Conservation (phyloP, 2,113 vertebrate genomes). For the Lethenteron camtschaticum region DNA sequence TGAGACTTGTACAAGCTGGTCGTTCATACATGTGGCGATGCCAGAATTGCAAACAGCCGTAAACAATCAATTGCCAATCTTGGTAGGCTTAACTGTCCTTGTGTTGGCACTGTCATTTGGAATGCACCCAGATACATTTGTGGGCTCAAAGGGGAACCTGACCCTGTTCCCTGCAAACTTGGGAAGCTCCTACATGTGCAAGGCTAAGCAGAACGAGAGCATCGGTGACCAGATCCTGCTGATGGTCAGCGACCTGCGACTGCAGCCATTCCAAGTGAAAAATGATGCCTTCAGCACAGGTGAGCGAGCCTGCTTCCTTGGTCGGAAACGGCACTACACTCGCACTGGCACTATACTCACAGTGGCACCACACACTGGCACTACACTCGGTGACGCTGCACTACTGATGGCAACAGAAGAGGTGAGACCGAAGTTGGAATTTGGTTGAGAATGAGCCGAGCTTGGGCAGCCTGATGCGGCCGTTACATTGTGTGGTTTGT, state of each 20-base stretch:
- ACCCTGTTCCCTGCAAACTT: slow-evolving; percentile 37
- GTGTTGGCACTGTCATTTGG: slow-evolving; percentile 8
- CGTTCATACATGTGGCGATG: neutral
- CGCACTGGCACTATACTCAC: too few species aligned
- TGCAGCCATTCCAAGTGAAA: slow-evolving; percentile 58
- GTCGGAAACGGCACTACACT: too few species aligned
- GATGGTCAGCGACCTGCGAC: slow-evolving; percentile 45
- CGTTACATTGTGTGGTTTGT: too few species aligned
- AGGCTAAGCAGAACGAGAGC: slow-evolving; percentile 30
- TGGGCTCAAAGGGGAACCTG: slow-evolving; percentile 29
- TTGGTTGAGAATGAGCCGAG: too few species aligned
- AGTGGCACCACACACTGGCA: too few species aligned
- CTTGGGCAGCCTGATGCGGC: too few species aligned
- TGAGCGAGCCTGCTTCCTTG: slow-evolving; percentile 16
- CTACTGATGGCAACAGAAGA: too few species aligned
- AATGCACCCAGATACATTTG: slow-evolving; percentile 10
- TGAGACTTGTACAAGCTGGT: neutral
- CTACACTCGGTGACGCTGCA: too few species aligned
- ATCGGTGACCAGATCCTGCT: slow-evolving; percentile 26
- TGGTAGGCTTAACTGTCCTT: slow-evolving; percentile 23
- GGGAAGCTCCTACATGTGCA: slow-evolving; percentile 65
- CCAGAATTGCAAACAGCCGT: slow-evolving; percentile 15
- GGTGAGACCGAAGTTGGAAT: too few species aligned
- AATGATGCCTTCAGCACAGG: slow-evolving; percentile 52
- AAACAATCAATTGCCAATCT: slow-evolving; percentile 18